These are phyloP conservation scores for Notiomystis cincta DNA, from an alignment of 2,113 vertebrate species.

Conservation along the genomic window DNA sequence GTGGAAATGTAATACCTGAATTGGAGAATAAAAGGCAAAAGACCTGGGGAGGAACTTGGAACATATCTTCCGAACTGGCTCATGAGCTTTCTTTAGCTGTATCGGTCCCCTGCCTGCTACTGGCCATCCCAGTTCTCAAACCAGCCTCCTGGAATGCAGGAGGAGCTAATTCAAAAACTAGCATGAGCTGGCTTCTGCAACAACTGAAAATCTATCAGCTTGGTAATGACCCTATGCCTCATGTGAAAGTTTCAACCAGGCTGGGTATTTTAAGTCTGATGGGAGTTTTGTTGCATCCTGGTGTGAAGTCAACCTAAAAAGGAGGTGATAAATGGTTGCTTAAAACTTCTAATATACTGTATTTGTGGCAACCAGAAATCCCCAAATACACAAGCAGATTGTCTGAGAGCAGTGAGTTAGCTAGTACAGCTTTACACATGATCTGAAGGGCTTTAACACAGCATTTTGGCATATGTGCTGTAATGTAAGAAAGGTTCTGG, in stretches of 20 bases:
- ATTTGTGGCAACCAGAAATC: background rate
- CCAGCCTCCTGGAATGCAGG: background rate
- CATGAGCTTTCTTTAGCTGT: slow-evolving; percentile 37
- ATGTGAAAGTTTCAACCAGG: background rate
- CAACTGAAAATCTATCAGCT: background rate
- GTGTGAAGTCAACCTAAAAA: background rate
- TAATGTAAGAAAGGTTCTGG: background rate
- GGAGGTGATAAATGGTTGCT: background rate
- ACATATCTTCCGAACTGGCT: slow-evolving; percentile 61
- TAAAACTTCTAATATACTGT: background rate
- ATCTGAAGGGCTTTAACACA: background rate
- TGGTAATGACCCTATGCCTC: background rate
- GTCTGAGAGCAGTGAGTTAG: background rate
- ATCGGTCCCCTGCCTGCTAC: slow-evolving; percentile 8
- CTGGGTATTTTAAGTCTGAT: background rate
- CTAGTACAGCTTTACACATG: background rate
- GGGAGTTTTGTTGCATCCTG: background rate
- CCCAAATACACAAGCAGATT: background rate
- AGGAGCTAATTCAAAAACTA: background rate
- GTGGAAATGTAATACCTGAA: slow-evolving; percentile 73
- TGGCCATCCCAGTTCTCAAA: background rate
- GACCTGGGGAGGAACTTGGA: slow-evolving; percentile 69
- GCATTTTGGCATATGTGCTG: background rate
- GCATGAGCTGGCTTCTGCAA: background rate
- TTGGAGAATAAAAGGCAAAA: slow-evolving; percentile 79